Evolutionary conservation across 2,113 vertebrate genomes (phyloP), one percentile per base, ranked within the genome.

Genomic region (Albula goreensis): DNA sequence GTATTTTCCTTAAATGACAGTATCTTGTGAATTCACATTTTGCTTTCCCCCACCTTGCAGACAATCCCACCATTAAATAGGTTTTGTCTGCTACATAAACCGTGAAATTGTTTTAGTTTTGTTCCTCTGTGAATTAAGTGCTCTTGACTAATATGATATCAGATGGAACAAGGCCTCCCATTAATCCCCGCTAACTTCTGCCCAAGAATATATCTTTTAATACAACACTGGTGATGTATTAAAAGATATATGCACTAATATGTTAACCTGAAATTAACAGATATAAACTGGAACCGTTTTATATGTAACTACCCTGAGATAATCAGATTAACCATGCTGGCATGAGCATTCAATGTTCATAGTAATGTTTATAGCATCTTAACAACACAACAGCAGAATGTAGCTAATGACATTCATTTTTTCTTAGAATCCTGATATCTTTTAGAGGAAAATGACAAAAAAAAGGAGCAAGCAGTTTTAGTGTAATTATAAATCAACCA

Each of bases 31-130:
- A 77, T 82, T 52, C 80, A 25, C 50, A n/a, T 31, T 19, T 6
- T 11, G 82, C 63, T 66, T 49, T 82, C 17, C 48, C 7, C 13
- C 60, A 48, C 15, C 13, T 66, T 31, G 81, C 56, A 63, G 60
- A 86, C 57, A 66, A 25, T 12, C n/a, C 51, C 25, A 51, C 7
- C 48, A n/a, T 41, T 9, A 74, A 81, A 77, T 74, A 77, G 80
- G 50, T 86, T 81, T 86, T 52, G 49, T 56, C 80, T 70, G 49
- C 49, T 53, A 31, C 80, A 9, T 50, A 51, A 53, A 31, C 80
- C 63, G 19, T 70, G 80, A 86, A 77, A 86, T 86, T n/a, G 22
- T 70, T 41, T 74, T 51, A 74, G 31, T 86, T 82, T 82, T 49
- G 80, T 84, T 31, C 60, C 83, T 50, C 41, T 74, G 60, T 57